Evolutionary conservation across 1,140 invertebrate genomes (phyloP), one percentile per base, ranked within the genome.

Genomic region (Zaprionus vittiger): DNA sequence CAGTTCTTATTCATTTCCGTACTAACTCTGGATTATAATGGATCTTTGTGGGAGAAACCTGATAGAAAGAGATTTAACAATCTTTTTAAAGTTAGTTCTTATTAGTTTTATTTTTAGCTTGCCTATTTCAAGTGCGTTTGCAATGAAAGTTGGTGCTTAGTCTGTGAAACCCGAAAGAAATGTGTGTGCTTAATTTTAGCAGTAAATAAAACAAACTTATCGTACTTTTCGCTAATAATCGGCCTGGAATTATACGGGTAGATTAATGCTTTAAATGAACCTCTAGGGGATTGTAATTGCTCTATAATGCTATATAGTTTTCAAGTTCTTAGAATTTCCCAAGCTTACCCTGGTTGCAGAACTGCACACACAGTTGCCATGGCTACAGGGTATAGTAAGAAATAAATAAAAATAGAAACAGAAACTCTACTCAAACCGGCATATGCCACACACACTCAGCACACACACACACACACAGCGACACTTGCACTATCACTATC

Each of bases 401-500:
- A 31, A 71, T 52, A 63, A 49, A 67, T 26, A 47, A 54, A 66
- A 57, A 68, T 41, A n/a, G 26, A 59, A 57, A 68, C 52, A 54
- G 28, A 49, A 55, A 55, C 60, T 37, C 38, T 41, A 31, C 54
- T 55, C 60, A 61, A 76, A 71, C 73, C 73, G 73, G 61, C 73
- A 75, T 71, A 75, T 75, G 73, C 73, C 73, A 71, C 73, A 73
- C 62, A 65, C 22, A 52, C 41, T 47, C 28, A 28, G 22, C 56
- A 44, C 17, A 73, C 26, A 63, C 34, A 54, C 14, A 60, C 41
- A 55, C 11, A 22, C n/a, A 59, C 6, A 65, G 28, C 52, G 41
- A 54, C 56, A 56, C 22, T 44, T 68, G 26, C 20, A 44, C 72
- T 72, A 73, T 54, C 71, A 56, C 34, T 70, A 75, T 71, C 52